Evolutionary conservation across 2,113 vertebrate species (phyloP).

Genomic region (Calonectris borealis): DNA sequence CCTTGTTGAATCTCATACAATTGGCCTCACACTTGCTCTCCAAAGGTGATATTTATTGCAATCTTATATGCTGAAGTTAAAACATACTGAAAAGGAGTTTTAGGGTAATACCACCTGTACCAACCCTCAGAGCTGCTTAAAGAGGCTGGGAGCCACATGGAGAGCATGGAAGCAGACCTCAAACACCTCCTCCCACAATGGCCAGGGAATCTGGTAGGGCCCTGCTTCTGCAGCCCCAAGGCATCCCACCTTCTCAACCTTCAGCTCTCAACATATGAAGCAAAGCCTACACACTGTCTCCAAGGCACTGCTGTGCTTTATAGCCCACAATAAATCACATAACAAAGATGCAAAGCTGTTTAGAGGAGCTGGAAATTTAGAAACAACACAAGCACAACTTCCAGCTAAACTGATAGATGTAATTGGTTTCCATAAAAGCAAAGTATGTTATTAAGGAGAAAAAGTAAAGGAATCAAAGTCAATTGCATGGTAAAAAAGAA

Average conservation of each 20-base stretch:
- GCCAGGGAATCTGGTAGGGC: not conserved
- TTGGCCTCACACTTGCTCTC: not conserved
- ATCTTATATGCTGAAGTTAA: not conserved
- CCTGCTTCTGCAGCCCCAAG: not conserved
- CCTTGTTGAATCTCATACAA: no score
- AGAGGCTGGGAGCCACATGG: not conserved
- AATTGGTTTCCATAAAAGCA: not conserved
- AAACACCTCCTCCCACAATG: not conserved
- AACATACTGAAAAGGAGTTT: not conserved
- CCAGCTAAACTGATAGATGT: not conserved
- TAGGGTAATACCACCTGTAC: not conserved
- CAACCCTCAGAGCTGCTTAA: not conserved
- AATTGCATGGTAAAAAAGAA: not conserved
- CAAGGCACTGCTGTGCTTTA: not conserved
- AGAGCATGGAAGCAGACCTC: not conserved
- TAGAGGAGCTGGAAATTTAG: not conserved
- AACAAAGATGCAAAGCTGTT: not conserved
- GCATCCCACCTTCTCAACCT: not conserved
- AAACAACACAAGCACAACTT: not conserved
- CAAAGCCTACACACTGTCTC: not conserved
- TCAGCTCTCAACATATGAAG: not conserved
- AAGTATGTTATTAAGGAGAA: not conserved
- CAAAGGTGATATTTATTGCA: not conserved
- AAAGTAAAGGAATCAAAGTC: not conserved
- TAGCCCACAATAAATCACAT: not conserved